Base-by-base conservation (phyloP, 2,797 vertebrate genomes). In the Pipistrellus pipistrellus region DNA sequence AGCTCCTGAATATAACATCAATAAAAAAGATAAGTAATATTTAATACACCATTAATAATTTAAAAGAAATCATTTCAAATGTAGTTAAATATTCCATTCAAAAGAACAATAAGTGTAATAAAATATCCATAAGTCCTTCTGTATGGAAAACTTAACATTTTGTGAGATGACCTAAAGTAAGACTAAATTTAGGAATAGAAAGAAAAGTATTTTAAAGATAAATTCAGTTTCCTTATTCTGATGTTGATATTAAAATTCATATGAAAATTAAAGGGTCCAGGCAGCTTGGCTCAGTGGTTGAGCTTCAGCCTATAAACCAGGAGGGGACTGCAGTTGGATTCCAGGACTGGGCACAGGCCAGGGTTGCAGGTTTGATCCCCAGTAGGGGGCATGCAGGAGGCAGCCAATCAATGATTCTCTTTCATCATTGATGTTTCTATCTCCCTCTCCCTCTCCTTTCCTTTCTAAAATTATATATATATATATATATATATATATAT, bases 61-160 rank as follows among this genome's bases (percentile, higher is more conserved):
- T 83, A 69, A 89, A 88, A 64, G 78, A 80, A 94, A 62, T 59
- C 4, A 91, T 87, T 86, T 72, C 38, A 84, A 86, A 44, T 35
- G 0, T 57, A 72, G n/a, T 41, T 32, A 85, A 80, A 57, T 80
- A 89, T 46, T 30, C 7, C 8, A 86, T 64, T 91, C n/a, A 72
- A 84, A 84, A 91, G 30, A 72, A 15, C 6, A 75, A 82, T 8
- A 66, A 66, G 51, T 88, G 13, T 46, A 53, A 78, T 66, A 78
- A 93, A 80, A 35, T 11, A 32, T 46, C 12, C n/a, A 35, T 0
- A 23, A 35, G 17, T 84, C 30, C 8, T 66, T 44, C 68, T 44
- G 4, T 46, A 46, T 76, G 13, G 35, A 78, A 93, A 81, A 68
- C 9, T 73, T 85, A 27, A 35, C 84, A 84, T 73, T 72, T 81